Conservation (phyloP, 2,113 vertebrate species). For the Ciconia stormi region DNA sequence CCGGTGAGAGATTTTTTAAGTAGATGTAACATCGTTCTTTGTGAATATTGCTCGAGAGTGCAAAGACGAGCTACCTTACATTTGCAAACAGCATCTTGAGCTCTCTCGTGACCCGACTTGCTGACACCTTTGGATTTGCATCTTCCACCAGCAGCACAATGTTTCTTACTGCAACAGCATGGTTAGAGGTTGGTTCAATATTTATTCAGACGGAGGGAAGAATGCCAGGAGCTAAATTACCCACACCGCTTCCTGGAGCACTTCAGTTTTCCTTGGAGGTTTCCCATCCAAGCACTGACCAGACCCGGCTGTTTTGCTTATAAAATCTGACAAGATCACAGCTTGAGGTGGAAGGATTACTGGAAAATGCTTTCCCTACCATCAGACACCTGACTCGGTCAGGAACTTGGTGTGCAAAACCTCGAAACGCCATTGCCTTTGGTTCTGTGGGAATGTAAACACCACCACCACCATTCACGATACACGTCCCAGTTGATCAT, state of each 20-base stretch:
- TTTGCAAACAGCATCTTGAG: background rate
- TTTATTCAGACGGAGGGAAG: slow-evolving; percentile 28
- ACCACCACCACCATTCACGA: background rate
- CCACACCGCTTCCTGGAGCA: slow-evolving; percentile 11
- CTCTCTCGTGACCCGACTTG: background rate
- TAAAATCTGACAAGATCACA: background rate
- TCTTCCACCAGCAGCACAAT: background rate
- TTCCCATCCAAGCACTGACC: slow-evolving; percentile 38
- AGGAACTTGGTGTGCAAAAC: background rate
- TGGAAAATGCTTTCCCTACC: background rate
- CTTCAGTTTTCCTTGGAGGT: background rate
- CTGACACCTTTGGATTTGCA: background rate
- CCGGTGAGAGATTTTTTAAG: background rate
- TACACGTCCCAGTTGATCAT: background rate
- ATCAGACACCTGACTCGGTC: background rate
- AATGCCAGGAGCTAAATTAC: background rate
- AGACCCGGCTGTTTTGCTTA: background rate
- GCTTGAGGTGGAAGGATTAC: background rate
- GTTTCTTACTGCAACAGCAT: background rate
- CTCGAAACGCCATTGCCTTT: background rate
- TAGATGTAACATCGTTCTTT: accelerated
- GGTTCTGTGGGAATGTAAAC: slow-evolving; percentile 42
- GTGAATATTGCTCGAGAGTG: background rate
- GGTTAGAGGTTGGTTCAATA: slow-evolving; percentile 9
- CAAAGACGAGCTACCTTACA: background rate